Percentiles rank a stretch among this genome's conserved stretches.
Evolutionary conservation across 2,797 vertebrate genomes (phyloP).

Genomic region (Sebastes alutus): DNA sequence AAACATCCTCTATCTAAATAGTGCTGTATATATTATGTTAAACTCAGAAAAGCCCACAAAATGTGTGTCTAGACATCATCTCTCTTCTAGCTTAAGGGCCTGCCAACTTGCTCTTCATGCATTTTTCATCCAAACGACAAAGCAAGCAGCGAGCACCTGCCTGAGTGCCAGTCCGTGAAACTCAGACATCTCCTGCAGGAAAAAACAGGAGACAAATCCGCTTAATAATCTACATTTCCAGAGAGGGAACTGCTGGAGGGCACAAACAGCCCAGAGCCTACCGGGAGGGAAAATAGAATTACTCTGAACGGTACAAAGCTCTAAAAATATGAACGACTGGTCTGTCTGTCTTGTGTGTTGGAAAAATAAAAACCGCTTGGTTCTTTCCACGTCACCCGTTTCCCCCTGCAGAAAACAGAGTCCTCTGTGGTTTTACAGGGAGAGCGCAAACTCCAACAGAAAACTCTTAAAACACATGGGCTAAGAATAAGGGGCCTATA

Average conservation of each 20-base stretch:
- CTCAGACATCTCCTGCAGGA: constrained; percentile 25
- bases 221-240: constrained; percentile 61
- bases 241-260: constrained; percentile 49
- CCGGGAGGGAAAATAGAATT: constrained; percentile 47
- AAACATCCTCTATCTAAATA: background rate
- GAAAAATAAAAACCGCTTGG: constrained; percentile 57
- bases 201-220: constrained; percentile 41
- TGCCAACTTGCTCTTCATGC: constrained; percentile 24
- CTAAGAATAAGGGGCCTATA: constrained; percentile 71
- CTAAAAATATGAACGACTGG: constrained; percentile 55
- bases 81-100: constrained; percentile 3
- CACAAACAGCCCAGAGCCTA: constrained; percentile 56
- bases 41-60: background rate
- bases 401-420: constrained; percentile 52
- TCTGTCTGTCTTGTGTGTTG: constrained; percentile 51
- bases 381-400: constrained; percentile 61
- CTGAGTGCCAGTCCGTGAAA: constrained; percentile 31
- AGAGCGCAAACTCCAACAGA: constrained; percentile 43
- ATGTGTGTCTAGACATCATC: constrained; percentile 5
- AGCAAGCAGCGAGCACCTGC: constrained; percentile 38
- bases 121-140: constrained; percentile 31
- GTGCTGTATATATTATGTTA: background rate
- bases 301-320: constrained; percentile 53
- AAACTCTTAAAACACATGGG: constrained; percentile 69
- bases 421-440: constrained; percentile 68